Evolutionary conservation across 2,113 vertebrate genomes (phyloP).

Genomic region (Oxyruncus cristatus): DNA sequence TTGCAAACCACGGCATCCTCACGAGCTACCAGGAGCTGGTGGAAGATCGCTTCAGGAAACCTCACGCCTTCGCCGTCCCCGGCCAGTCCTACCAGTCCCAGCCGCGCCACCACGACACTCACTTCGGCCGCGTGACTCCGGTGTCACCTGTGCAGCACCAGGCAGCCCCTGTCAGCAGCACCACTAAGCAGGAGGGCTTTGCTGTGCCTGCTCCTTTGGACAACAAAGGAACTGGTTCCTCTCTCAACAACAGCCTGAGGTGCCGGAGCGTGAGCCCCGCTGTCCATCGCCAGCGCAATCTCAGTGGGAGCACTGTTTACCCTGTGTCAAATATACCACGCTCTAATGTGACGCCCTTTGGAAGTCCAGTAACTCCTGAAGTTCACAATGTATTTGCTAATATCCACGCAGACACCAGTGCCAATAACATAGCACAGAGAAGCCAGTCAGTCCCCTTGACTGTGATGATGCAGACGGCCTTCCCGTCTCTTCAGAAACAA

Average conservation of each 20-base stretch:
- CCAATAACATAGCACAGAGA: constrained; percentile 90
- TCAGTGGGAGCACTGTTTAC: constrained; percentile 84
- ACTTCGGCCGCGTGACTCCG: constrained; percentile 92
- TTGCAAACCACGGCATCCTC: constrained; percentile 85
- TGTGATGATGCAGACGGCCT: constrained; percentile 98
- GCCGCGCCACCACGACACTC: constrained; percentile 83
- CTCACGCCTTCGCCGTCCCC: constrained; percentile 93
- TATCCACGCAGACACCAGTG: constrained; percentile 78
- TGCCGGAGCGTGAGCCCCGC: constrained; percentile 97
- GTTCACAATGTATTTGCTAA: constrained; percentile 85
- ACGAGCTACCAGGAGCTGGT: constrained; percentile 92
- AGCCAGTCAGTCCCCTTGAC: constrained; percentile 95
- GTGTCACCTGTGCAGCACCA: constrained; percentile 94
- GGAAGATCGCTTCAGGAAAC: constrained; percentile 97
- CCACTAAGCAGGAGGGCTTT: constrained; percentile 92
- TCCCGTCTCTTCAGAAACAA: constrained; percentile 82
- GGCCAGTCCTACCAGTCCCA: constrained; percentile 92
- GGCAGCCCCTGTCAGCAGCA: constrained; percentile 76
- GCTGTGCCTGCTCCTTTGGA: constrained; percentile 96
- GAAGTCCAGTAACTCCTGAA: constrained; percentile 86
- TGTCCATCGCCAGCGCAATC: constrained; percentile 90
- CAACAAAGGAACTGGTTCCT: constrained; percentile 80
- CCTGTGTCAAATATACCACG: constrained; percentile 78
- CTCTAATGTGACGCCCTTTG: constrained; percentile 86
- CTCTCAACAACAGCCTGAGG: constrained; percentile 80